Conservation (phyloP, 2,113 vertebrate genomes). For the Microtus oregoni region DNA sequence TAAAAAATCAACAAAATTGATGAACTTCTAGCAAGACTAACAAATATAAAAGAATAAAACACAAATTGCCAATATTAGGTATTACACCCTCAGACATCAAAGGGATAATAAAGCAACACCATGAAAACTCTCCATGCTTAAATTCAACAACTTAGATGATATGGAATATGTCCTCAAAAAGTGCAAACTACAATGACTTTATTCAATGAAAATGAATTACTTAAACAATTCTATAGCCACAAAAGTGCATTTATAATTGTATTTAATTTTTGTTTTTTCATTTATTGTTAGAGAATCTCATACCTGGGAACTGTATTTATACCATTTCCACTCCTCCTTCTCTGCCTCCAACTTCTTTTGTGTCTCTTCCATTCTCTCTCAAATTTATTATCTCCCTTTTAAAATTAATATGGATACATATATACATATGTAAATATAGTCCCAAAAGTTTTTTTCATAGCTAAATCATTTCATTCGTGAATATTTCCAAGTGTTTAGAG, state of each 20-base stretch:
- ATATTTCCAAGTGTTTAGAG: conserved; percentile 25
- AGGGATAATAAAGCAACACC: conserved; percentile 12
- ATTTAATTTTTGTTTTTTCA: not conserved
- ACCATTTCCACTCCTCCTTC: not conserved
- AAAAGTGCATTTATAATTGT: conserved; percentile 19
- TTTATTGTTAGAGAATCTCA: not conserved
- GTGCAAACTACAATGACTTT: not conserved
- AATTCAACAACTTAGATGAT: conserved; percentile 38
- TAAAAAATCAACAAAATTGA: conserved; percentile 57
- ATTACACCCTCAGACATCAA: conserved; percentile 35
- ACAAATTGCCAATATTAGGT: conserved; percentile 7
- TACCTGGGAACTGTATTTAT: not conserved
- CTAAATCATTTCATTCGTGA: conserved; percentile 23
- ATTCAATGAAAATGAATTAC: not conserved
- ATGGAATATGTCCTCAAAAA: conserved; percentile 23
- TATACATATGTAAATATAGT: not conserved
- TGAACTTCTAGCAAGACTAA: conserved; percentile 45
- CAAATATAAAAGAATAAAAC: conserved; percentile 5
- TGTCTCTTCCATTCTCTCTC: not conserved
- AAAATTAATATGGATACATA: not conserved
- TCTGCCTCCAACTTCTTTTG: not conserved
- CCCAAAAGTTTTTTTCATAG: not conserved
- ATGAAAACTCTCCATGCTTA: conserved; percentile 23
- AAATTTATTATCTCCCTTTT: not conserved
- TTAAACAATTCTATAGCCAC: conserved; percentile 15